These are phyloP conservation scores for Ursus arctos DNA, from an alignment of 2,113 vertebrate genomes.

Conservation along the genomic window DNA sequence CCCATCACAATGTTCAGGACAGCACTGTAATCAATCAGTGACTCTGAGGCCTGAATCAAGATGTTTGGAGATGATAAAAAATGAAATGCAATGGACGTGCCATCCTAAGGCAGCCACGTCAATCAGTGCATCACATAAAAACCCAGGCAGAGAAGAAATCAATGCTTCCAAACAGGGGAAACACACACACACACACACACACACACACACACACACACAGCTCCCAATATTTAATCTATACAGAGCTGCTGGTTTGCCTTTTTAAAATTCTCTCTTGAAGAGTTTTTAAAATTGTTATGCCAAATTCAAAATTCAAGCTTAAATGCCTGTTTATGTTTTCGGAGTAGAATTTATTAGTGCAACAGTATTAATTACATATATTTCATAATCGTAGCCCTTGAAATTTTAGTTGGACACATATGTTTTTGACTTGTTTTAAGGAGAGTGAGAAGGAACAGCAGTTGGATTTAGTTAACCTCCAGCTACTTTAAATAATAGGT, in stretches of 20 bases:
- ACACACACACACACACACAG: neutral
- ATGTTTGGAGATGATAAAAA: conserved; percentile 73
- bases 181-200: neutral
- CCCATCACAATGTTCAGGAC: conserved; percentile 18
- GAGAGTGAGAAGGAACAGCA: neutral
- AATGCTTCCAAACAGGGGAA: conserved; percentile 61
- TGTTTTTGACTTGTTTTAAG: conserved; percentile 48
- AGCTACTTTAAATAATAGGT: conserved; percentile 27
- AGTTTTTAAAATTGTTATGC: conserved; percentile 55
- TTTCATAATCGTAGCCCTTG: conserved; percentile 5
- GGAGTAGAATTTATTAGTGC: neutral
- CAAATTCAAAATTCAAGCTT: conserved; percentile 62
- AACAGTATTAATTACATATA: conserved; percentile 47
- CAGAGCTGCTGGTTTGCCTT: conserved; percentile 3
- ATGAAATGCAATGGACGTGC: conserved; percentile 49
- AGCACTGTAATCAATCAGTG: conserved; percentile 38
- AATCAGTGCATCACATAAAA: conserved; percentile 49
- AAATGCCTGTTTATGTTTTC: conserved; percentile 58
- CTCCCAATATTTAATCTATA: conserved; percentile 61
- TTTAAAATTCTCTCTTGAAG: conserved; percentile 65
- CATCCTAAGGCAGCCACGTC: neutral
- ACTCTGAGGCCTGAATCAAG: conserved; percentile 64
- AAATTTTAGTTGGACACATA: conserved; percentile 7
- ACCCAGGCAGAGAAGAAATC: conserved; percentile 64
- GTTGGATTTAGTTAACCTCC: conserved; percentile 7